Conservation (phyloP, 2,113 vertebrate genomes). For the Menura novaehollandiae region DNA sequence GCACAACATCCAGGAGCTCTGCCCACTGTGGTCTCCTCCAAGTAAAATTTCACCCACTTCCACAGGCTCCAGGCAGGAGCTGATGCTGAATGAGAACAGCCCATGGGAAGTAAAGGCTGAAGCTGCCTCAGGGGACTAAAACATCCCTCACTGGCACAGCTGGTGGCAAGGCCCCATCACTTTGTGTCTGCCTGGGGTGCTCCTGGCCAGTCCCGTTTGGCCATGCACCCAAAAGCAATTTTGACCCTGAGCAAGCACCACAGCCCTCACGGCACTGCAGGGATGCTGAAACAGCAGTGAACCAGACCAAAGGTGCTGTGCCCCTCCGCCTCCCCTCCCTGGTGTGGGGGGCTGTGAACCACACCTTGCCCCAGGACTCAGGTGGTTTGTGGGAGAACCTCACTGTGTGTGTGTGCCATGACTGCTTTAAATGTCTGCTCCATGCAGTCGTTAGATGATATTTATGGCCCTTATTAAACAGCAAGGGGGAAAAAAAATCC, state of each 20-base stretch:
- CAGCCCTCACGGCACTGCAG: not conserved
- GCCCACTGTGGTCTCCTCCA: accelerated
- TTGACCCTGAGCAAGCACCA: not conserved
- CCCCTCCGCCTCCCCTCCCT: not conserved
- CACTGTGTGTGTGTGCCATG: not conserved
- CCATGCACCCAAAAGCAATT: not conserved
- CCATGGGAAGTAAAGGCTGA: not conserved
- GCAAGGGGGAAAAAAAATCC: not conserved
- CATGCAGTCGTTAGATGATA: not conserved
- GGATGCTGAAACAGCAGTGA: not conserved
- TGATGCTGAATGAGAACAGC: not conserved
- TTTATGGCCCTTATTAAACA: constrained; percentile 1
- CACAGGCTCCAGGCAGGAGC: not conserved
- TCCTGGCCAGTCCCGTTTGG: not conserved
- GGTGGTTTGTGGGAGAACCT: not conserved
- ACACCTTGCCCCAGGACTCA: not conserved
- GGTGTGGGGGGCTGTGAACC: not conserved
- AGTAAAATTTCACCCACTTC: not conserved
- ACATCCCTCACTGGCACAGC: not conserved
- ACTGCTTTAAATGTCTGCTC: not conserved
- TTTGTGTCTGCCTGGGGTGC: accelerated
- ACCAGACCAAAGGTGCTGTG: not conserved
- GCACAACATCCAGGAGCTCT: not conserved
- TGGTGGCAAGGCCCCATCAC: not conserved
- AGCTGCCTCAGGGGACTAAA: not conserved